Evolutionary conservation across 2,888 invertebrate genomes (phyloP), one percentile per base, ranked within the genome.

Genomic region (Seira musarum): DNA sequence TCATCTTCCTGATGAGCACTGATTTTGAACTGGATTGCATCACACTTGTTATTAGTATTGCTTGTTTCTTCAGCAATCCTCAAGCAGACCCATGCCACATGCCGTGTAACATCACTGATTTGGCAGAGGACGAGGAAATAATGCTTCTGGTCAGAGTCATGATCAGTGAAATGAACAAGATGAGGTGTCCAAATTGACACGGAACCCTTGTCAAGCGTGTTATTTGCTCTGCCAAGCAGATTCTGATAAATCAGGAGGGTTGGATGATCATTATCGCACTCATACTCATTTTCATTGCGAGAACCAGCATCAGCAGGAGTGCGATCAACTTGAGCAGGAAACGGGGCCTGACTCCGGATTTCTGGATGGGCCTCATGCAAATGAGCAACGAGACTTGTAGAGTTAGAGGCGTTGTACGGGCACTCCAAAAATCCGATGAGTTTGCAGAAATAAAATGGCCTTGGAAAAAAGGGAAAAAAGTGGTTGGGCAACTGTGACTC

Each of bases 361-460:
- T 71, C 40, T 1, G 71, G 46, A 17, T 71, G 71, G 35, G 63
- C 40, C 0, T 61, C 46, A 1, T 40, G 21, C 13, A 71, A 25
- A 30, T 71, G 71, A 15, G 19, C 40, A 1, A 71, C 13, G 10
- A 71, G 35, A 66, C 8, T 22, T 66, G 40, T 40, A 40, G 40
- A 40, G 30, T 2, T 19, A 17, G 5, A 2, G 63, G 57, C 53
- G 24, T 61, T 61, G 30, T n/a, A 75, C 17, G 30, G 3, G 21
- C 75, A 75, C 25, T n/a, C 30, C 21, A 24, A 25, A 35, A 68
- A 75, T 22, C 75, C 75, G 22, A 75, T 67, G 0, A 75, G 35
- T 49, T 75, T 75, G 63, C 75, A 75, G 30, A 75, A 68, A 15
- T 68, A 68, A 53, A 61, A 61, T 17, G 68, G 61, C 17, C 75